Base-by-base conservation (phyloP, 2,888 invertebrate species). In the Scelioninae gen. 1 region DNA sequence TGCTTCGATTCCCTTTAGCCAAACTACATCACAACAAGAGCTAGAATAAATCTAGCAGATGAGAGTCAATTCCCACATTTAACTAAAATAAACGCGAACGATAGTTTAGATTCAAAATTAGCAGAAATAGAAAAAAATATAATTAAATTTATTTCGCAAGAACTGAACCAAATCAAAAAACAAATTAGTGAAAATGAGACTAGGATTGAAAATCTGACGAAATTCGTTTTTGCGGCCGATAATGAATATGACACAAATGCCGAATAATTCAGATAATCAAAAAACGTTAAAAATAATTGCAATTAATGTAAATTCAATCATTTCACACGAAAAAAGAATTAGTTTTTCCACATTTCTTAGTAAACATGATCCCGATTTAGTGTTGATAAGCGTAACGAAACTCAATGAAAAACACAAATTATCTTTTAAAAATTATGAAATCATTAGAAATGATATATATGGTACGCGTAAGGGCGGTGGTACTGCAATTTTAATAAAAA, bases 351-450 rank as follows among this genome's bases (percentile, higher is more conserved):
- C 23, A 0, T 0, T 75, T 0, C 3, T 82, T 0, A 34, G 53
- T 7, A 45, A 45, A 16, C n/a, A 74, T 5, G 71, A 82, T 0
- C 81, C 81, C 0, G 85, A 86, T 43, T 56, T 84, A 0, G 13
- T 53, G 0, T 32, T 85, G 9, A 1, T 85, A 5, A 53, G 56
- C 6, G 85, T 85, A 68, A 85, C 85, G 0, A 85, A 86, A 62
- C 31, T 86, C 3, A 68, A 72, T 10, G 5, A 43, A 9, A 72
- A 65, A 29, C 80, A 84, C 29, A 76, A 76, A 32, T 0, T 71
- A 4, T 13, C 8, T 11, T 65, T 85, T 8, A 45, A 69, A 13
- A 15, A 81, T 4, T 84, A 85, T 13, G 40, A 72, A 5, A 10
- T 85, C 0, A 66, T 86, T 0, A 51, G 85, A 32, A 77, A 34